Evolutionary conservation across 2,888 invertebrate species (phyloP), one percentile per base, ranked within the genome.

Genomic region (Crematogaster levior): DNA sequence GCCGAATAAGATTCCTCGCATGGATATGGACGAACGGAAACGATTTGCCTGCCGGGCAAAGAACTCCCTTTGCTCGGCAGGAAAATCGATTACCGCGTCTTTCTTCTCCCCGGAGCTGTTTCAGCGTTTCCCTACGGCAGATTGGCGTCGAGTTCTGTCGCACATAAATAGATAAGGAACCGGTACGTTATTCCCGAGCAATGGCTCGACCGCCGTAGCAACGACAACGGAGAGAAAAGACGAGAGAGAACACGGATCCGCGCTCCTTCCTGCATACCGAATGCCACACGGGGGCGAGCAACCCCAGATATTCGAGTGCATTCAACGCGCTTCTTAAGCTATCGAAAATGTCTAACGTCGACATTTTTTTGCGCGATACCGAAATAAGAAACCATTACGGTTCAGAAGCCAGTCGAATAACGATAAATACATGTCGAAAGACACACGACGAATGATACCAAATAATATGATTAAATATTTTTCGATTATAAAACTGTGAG

Each of bases 71-170:
- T 85, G 83, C 85, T 84, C 82, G 84, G 73, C 86, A 77, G 84
- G 85, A 73, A 88, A 89, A 89, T 89, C 89, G 89, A 89, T 89
- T 84, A 84, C 89, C 83, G 72, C 70, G 84, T 73, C 84, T 89
- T 87, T 89, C 87, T 85, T 85, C 85, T 84, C 83, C 84, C 81
- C 73, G 61, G 80, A 81, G 77, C 88, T 86, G 82, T 83, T 89
- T 80, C 89, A 65, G 82, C 75, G 40, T 82, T 75, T 74, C 70
- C 48, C 51, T 15, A 63, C 85, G 85, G 84, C 85, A 91, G 91
- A 90, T 92, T 89, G 91, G 87, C 90, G 91, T 89, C 90, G 90
- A 87, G 91, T 86, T 89, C 88, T 90, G 90, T 92, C 89, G 89
- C 90, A 68, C 56, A 90, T 92, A 91, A 92, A 92, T 91, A 89